Base-by-base conservation (phyloP, 2,888 invertebrate species). In the Eulithis prunata region DNA sequence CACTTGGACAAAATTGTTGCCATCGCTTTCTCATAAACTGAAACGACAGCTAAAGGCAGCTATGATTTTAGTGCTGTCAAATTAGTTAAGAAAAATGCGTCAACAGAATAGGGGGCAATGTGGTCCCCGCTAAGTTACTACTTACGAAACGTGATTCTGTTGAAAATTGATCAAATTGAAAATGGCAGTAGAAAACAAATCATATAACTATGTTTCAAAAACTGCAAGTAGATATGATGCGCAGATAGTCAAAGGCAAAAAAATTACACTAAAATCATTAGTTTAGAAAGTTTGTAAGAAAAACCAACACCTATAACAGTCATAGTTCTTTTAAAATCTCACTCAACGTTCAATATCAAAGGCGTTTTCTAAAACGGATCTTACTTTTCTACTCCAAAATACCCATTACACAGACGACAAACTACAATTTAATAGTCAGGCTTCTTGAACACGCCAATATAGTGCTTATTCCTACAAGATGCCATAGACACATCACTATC, bases 281-380 rank as follows among this genome's bases (percentile, higher is more conserved):
- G 49, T 56, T 43, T 56, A 62, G 57, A 52, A 51, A 61, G 46
- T 47, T 36, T 38, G 41, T 47, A 21, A 49, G 13, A 36, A 58
- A 41, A 54, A 54, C 47, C 54, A 47, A 54, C 47, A 41, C 54
- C 47, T 52, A 62, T 8, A 49, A 46, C 57, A 58, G 58, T 58
- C 64, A 46, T 54, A 54, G 41, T 58, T 47, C 47, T 57, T 53
- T 45, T 41, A 13, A 43, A 56, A 52, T 38, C 59, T 54, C 59
- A 58, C 58, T 54, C 49, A 49, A 49, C 21, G 10, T 49, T 49
- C 21, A 21, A 21, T 49, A 49, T 49, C 21, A 21, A 13, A 46
- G 21, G 21, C 21, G n/a, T 46, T 46, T 46, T 46, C 45, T 46
- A 46, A 5, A 13, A 6, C 8, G 14, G 13, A 8, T 14, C 43